phyloP scores from a whole-genome alignment of 92 coral and sea anemone species.

The Anthopleura xanthogrammica region DNA sequence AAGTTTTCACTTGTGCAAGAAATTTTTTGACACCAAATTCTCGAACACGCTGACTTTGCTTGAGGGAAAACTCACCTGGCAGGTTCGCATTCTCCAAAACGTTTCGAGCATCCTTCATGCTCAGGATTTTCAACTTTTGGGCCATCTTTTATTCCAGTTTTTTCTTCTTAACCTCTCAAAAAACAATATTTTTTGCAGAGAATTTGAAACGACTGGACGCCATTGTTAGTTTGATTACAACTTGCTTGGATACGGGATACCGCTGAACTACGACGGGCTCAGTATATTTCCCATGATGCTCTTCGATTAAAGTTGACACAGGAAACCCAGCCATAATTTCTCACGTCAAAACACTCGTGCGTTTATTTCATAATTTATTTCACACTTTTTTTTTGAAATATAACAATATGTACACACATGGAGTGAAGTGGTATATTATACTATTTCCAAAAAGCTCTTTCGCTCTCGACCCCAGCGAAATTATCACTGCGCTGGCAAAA shows the following conservation, averaged over 20 bases:
- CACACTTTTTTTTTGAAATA: no score
- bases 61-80: conserved; percentile 54
- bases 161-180: not conserved
- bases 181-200: conserved; percentile 1
- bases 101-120: conserved; percentile 58
- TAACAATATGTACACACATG: no score
- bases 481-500: no score
- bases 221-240: conserved; percentile 27
- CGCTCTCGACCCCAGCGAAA: no score
- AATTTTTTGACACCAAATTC: not conserved
- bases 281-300: not conserved
- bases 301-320: not conserved
- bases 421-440: no score
- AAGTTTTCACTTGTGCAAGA: not conserved
- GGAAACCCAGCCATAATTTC: not conserved
- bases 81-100: conserved; percentile 51
- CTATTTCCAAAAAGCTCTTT: no score
- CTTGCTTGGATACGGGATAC: conserved; percentile 43
- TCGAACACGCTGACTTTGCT: not conserved
- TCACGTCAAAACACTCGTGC: no score
- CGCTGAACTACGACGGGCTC: conserved; percentile 28
- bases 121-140: conserved; percentile 34
- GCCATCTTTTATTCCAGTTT: conserved; percentile 20
- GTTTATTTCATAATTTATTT: no score
- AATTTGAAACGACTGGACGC: not conserved